Base-by-base conservation (phyloP, 2,888 invertebrate genomes). In the Plemyria rubiginata region DNA sequence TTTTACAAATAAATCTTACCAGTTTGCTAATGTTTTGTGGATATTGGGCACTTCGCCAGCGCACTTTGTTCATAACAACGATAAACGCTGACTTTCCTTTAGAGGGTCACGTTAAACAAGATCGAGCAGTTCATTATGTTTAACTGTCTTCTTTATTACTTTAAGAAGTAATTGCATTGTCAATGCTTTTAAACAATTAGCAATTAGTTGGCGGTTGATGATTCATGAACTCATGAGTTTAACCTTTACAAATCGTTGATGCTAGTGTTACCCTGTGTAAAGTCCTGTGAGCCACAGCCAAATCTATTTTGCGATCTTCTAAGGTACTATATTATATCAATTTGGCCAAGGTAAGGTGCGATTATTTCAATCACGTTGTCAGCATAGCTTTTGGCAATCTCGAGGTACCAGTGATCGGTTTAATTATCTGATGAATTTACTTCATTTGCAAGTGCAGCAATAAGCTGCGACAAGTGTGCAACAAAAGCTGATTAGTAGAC, bases 41-140 rank as follows among this genome's bases (percentile, higher is more conserved):
- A 58, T 54, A 32, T 54, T 40, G 60, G 64, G 60, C 64, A 56
- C 13, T 11, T 13, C 53, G 64, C 64, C 64, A 64, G 54, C 52
- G 22, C 29, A 43, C 22, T 64, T 53, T 22, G 55, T 60, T 60
- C 43, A 48, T 16, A 53, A 45, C 55, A 49, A 9, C 46, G 48
- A 52, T 62, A 56, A 64, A 59, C 32, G 60, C 38, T 43, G 22
- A 22, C 49, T 56, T 46, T 46, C 41, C 29, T 54, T 13, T 40
- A 22, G 32, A 40, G 32, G 49, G 32, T 36, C 49, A 22, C 13
- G 41, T 49, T 43, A 16, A 28, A 52, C 29, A 49, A 53, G 49
- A 50, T 36, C 22, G n/a, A 54, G 12, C 13, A 9, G 22, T 28
- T 54, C 11, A 60, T 54, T 43, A 48, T 36, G 43, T 55, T 61